These are phyloP conservation scores for Morus bassanus DNA, from an alignment of 2,797 vertebrate genomes.

Conservation along the genomic window DNA sequence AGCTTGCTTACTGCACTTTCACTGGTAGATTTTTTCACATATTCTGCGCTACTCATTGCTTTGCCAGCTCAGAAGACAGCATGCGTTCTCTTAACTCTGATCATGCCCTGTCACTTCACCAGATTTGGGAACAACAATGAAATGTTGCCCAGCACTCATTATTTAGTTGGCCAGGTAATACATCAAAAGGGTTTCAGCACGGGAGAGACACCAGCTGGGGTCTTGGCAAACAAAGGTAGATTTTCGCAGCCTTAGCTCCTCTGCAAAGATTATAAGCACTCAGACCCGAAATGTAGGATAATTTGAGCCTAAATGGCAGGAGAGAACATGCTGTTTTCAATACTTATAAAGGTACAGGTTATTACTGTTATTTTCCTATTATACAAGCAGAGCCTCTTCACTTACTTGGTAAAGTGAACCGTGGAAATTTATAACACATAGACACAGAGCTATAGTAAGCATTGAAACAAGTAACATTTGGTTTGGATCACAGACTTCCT, in stretches of 20 bases:
- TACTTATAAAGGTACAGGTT: neutral
- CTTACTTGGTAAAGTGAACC: neutral
- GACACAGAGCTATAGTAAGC: neutral
- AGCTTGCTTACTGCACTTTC: neutral
- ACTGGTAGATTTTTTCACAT: neutral
- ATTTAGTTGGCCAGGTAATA: constrained; percentile 6
- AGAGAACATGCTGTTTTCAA: neutral
- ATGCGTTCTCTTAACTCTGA: neutral
- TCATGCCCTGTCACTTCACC: neutral
- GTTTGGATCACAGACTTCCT: neutral
- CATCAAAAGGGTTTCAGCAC: neutral
- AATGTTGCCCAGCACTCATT: neutral
- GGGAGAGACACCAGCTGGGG: neutral
- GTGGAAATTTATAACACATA: neutral
- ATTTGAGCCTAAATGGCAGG: neutral
- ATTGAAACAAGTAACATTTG: neutral
- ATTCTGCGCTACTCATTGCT: neutral
- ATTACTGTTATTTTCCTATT: neutral
- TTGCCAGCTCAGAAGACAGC: neutral
- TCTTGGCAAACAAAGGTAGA: neutral
- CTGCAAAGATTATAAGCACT: neutral
- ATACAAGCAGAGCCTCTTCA: neutral
- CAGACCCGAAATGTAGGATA: neutral
- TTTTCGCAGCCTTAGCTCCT: neutral
- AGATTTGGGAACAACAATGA: neutral